phyloP scores from a whole-genome alignment of 2,113 vertebrate genomes.

The Psilopogon haemacephalus region DNA sequence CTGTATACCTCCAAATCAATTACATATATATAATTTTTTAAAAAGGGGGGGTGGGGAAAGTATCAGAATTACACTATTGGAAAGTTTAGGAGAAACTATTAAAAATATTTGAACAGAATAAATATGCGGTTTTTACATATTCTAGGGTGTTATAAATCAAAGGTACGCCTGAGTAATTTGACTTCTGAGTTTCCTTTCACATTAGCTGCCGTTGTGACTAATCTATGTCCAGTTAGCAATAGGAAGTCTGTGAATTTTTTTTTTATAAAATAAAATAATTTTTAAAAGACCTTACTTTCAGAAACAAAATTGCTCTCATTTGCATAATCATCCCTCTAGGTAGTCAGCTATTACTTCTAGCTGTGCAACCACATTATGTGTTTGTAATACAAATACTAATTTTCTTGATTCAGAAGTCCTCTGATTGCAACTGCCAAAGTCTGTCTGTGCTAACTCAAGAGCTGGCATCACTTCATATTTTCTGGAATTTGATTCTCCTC shows the following conservation, averaged over 20 bases:
- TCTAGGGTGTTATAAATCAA: neutral
- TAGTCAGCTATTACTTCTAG: slow-evolving; percentile 39
- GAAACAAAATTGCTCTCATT: slow-evolving; percentile 31
- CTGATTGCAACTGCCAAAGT: slow-evolving; percentile 31
- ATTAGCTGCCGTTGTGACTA: neutral
- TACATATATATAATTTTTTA: neutral
- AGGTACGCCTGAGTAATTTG: neutral
- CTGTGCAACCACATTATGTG: neutral
- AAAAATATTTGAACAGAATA: neutral
- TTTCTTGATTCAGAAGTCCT: slow-evolving; percentile 35
- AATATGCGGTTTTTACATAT: neutral
- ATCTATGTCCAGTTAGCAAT: neutral
- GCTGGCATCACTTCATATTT: neutral
- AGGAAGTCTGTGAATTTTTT: neutral
- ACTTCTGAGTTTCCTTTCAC: slow-evolving; percentile 11
- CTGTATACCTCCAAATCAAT: neutral
- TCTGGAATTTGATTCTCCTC: neutral
- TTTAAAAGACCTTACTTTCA: neutral
- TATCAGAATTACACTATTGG: neutral
- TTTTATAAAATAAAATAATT: neutral
- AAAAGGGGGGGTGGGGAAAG: too few relatives aligned
- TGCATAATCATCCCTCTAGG: slow-evolving; percentile 36
- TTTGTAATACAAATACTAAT: slow-evolving; percentile 41
- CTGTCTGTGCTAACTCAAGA: neutral
- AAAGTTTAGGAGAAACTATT: neutral